Evolutionary conservation across 2,888 invertebrate genomes (phyloP).

Genomic region (Idaea aversata): DNA sequence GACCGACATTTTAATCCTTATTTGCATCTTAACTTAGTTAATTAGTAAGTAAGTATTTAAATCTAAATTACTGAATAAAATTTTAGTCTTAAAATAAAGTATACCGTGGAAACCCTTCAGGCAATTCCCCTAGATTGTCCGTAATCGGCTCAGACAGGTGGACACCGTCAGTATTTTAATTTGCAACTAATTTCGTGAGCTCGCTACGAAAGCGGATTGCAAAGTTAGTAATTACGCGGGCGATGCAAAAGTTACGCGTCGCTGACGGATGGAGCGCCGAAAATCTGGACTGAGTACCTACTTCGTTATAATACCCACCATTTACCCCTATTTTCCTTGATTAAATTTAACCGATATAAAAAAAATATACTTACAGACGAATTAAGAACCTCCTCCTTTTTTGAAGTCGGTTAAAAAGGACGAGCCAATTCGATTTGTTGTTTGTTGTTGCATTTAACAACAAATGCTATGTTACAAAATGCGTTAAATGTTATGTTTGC

Average conservation of each 20-base stretch:
- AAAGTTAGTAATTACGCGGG: constrained; percentile 59
- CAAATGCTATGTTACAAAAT: too few species aligned
- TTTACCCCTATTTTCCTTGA: background rate
- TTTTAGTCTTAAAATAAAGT: background rate
- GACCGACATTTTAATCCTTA: too few species aligned
- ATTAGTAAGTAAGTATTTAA: too few species aligned
- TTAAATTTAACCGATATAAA: background rate
- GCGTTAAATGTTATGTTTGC: too few species aligned
- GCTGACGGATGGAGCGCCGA: constrained; percentile 2
- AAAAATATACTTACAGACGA: too few species aligned
- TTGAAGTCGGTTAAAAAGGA: too few species aligned
- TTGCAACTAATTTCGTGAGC: constrained; percentile 64
- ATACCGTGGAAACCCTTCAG: constrained; percentile 9
- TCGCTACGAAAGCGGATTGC: constrained; percentile 67
- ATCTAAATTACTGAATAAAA: background rate
- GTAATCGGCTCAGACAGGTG: constrained; percentile 75
- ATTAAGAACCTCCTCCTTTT: too few species aligned
- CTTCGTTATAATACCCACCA: background rate
- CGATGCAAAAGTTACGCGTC: constrained; percentile 37
- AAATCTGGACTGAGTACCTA: background rate
- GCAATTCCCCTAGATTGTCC: constrained; percentile 10
- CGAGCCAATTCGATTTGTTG: too few species aligned
- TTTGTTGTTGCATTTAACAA: too few species aligned
- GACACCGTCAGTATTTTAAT: constrained; percentile 60
- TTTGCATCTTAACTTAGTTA: too few species aligned